Percentiles rank a stretch among this genome's conserved stretches.
These are phyloP conservation scores for Hippoglossus hippoglossus DNA, from an alignment of 2,797 vertebrate genomes.

Conservation along the genomic window DNA sequence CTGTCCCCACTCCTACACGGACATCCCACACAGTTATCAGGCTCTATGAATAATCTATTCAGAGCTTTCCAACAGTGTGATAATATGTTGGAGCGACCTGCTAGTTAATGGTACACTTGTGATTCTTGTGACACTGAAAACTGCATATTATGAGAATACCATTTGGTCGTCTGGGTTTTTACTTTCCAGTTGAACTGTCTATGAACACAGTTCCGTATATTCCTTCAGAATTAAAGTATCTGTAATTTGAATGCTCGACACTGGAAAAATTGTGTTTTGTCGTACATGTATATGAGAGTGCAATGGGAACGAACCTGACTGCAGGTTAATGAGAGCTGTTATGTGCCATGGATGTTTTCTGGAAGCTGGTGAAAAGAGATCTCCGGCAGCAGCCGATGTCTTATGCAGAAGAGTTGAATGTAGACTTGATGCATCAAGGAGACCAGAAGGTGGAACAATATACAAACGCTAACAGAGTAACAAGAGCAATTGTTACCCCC, in stretches of 20 bases:
- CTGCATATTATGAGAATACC: slow-evolving; percentile 8
- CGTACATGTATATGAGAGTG: too few species aligned
- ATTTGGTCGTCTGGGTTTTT: slow-evolving; percentile 31
- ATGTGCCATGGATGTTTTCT: too few species aligned
- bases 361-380: too few species aligned
- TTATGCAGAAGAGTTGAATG: too few species aligned
- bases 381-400: too few species aligned
- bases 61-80: slow-evolving; percentile 66
- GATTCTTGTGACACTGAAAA: slow-evolving; percentile 53
- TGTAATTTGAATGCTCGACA: slow-evolving; percentile 2
- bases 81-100: slow-evolving; percentile 67
- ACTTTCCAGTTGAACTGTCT: slow-evolving; percentile 7
- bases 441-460: too few species aligned
- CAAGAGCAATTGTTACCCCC: too few species aligned
- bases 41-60: slow-evolving; percentile 76
- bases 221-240: not conserved
- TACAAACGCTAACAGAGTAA: too few species aligned
- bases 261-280: not conserved
- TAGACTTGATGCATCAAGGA: too few species aligned
- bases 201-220: slow-evolving; percentile 2
- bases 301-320: too few species aligned
- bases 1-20: slow-evolving; percentile 68
- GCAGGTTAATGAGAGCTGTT: too few species aligned
- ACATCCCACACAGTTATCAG: slow-evolving; percentile 77
- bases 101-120: slow-evolving; percentile 72